Base-by-base conservation (phyloP, 2,113 vertebrate genomes). In the Pedetes capensis region DNA sequence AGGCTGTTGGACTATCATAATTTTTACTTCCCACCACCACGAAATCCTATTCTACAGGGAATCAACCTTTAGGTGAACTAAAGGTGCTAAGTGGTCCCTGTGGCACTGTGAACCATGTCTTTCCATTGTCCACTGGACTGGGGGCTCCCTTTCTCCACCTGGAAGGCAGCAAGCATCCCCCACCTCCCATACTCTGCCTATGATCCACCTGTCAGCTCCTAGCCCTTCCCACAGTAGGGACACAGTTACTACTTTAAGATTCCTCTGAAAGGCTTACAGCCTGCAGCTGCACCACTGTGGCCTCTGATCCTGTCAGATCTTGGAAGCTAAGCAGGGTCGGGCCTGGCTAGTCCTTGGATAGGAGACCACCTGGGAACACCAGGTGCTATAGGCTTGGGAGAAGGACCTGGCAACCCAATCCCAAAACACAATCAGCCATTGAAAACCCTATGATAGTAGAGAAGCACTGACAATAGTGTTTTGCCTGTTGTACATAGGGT, bases 1-100 rank as follows among this genome's bases (percentile, higher is more conserved):
- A n/a, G 37, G 16, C 23, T 85, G 37, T 37, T 78, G 61, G 27
- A 39, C 27, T 49, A 66, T 68, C 18, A 39, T 10, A 42, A 34
- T 49, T 75, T 94, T 79, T 9, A 87, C 64, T 91, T 92, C 37
- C 78, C 53, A 87, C 17, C 8, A 84, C 17, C 57, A 75, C 37
- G 59, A 87, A 75, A 94, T 80, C 81, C 90, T 92, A 72, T 83
- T 55, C 63, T 57, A 64, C 27, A 29, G 47, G 44, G 25, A 94
- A 87, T 59, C 39, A 66, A 49, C 37, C 42, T n/a, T n/a, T n/a
- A 79, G 13, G 47, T 72, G n/a, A 68, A 66, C 44, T 94, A 81
- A 59, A 81, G 47, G 91, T 17, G 44, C 25, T 57, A 63, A 59
- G 10, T 71, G 61, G 66, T 86, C 8, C 23, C 5, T 22, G 51